Evolutionary conservation across 2,113 vertebrate species (phyloP).

Genomic region (Chrysemys picta): DNA sequence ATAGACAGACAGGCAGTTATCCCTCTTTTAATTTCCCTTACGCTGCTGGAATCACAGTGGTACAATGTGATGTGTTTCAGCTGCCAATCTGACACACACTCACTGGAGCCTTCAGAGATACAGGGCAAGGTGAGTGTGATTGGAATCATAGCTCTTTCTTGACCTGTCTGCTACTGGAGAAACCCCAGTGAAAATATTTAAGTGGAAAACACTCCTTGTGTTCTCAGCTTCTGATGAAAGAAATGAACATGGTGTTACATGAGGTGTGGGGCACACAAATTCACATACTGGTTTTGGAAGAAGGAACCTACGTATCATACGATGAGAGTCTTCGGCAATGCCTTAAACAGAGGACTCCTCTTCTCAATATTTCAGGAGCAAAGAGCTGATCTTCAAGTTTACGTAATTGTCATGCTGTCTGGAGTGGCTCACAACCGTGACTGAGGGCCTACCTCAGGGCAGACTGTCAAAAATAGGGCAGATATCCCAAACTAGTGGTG

Average conservation of each 20-base stretch:
- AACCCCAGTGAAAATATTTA: neutral
- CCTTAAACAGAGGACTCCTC: neutral
- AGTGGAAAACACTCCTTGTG: neutral
- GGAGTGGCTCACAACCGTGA: neutral
- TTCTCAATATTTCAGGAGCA: neutral
- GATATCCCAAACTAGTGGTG: neutral
- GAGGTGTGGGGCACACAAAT: neutral
- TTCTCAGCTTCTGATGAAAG: neutral
- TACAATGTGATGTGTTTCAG: neutral
- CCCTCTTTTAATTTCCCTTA: neutral
- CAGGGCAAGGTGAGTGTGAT: neutral
- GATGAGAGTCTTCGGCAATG: neutral
- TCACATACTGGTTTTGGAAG: neutral
- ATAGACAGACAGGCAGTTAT: neutral
- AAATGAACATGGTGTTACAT: neutral
- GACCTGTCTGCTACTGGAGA: neutral
- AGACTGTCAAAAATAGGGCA: neutral
- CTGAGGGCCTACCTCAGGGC: neutral
- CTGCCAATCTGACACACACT: neutral
- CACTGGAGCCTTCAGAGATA: neutral
- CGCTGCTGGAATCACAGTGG: neutral
- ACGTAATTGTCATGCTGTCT: neutral
- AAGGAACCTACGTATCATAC: rapidly evolving
- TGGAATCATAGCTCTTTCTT: neutral
- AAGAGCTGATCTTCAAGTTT: neutral